Evolutionary conservation across 2,797 vertebrate genomes (phyloP), one percentile per base, ranked within the genome.

Genomic region (Oreochromis grahami): DNA sequence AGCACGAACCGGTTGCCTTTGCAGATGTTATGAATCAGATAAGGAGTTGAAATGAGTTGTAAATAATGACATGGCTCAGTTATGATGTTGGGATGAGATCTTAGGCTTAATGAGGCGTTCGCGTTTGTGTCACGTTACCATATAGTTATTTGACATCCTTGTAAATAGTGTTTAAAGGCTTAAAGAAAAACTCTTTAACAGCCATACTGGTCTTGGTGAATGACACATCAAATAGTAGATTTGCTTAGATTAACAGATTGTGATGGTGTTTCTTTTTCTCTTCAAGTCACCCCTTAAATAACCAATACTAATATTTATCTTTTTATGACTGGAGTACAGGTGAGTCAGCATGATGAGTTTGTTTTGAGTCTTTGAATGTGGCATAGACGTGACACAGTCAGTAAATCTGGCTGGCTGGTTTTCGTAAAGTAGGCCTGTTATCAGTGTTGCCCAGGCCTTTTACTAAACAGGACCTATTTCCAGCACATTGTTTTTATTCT

Each of bases 61-160:
- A 70, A 70, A 50, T 74, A 51, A 50, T 74, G 45, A 51, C 11
- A n/a, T 19, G 43, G 3, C 3, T 48, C 24, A 32, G 70, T 32
- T 34, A 0, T 51, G 70, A 50, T 32, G 26, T 50, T 50, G 7
- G 29, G 45, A 45, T 34, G 45, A 50, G 43, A 34, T 45, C 0
- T 32, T 0, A 5, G 41, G 65, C 21, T 70, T 26, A 45, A 1
- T 48, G 5, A 72, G 5, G 21, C 1, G 1, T 48, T 7, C 68
- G 15, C 3, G 4, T 5, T 48, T 48, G 43, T 48, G 68, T 29
- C 43, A 48, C 15, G 3, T 48, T 74, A 1, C 45, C 17, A 32
- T n/a, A n/a, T 74, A n/a, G 45, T 50, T n/a, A 34, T 51, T n/a
- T 74, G 45, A 32, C 10, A 10, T 48, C 43, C 12, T 6, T 41